Conservation (phyloP, 2,888 invertebrate species). For the Apamea sordens region DNA sequence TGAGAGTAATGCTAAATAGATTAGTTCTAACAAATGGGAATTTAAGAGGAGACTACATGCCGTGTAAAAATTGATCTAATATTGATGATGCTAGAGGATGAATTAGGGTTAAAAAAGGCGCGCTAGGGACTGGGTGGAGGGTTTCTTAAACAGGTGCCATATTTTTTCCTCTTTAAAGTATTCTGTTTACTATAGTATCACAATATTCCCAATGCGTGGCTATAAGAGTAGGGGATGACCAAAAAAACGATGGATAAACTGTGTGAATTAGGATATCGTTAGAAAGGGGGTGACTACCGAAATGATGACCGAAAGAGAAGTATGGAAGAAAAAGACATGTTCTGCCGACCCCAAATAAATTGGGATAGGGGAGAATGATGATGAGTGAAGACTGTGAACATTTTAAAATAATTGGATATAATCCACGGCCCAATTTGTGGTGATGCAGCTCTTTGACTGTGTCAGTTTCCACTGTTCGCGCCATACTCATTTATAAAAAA, state of each 20-base stretch:
- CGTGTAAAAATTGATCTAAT: conserved; percentile 50
- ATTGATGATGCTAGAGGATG: conserved; percentile 43
- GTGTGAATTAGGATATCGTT: too few relatives aligned
- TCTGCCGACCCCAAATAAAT: too few relatives aligned
- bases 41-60: conserved; percentile 38
- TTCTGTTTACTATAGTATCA: background rate
- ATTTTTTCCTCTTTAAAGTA: background rate
- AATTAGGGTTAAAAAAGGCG: conserved; percentile 25
- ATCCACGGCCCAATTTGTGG: background rate
- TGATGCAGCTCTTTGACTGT: background rate
- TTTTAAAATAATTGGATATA: background rate
- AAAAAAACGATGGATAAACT: too few relatives aligned
- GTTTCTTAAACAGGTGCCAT: background rate
- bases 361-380: too few relatives aligned
- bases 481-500: background rate
- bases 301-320: too few relatives aligned
- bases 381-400: background rate
- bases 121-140: background rate
- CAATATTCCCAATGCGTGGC: background rate
- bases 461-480: background rate
- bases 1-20: conserved; percentile 49
- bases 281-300: too few relatives aligned
- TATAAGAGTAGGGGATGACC: too few relatives aligned
- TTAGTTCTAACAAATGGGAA: conserved; percentile 49
- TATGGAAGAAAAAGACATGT: too few relatives aligned